phyloP scores from a whole-genome alignment of 2,797 vertebrate genomes.

The Sparidentex hasta region DNA sequence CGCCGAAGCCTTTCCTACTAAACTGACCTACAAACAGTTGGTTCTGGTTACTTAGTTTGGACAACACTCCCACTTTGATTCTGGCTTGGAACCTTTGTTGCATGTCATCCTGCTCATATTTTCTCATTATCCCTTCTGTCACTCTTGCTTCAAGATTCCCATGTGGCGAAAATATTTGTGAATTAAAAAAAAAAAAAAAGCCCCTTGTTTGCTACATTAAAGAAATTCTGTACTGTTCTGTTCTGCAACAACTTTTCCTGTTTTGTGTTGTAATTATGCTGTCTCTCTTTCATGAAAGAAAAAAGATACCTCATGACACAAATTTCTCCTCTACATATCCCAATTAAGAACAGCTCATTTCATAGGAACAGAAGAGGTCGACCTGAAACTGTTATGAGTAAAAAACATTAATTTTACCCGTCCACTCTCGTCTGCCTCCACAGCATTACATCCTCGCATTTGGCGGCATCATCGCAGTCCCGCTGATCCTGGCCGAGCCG shows the following conservation, averaged over 20 bases:
- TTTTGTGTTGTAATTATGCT: background rate
- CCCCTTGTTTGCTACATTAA: background rate
- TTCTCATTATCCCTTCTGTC: background rate
- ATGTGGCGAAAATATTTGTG: background rate
- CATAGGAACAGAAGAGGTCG: background rate
- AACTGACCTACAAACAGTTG: background rate
- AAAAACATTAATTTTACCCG: background rate
- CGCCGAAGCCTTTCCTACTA: background rate
- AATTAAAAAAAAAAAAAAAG: background rate
- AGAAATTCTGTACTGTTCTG: background rate
- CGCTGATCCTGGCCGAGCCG: conserved; percentile 87
- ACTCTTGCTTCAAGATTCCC: background rate
- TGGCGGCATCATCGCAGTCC: conserved; percentile 87
- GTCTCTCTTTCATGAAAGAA: background rate
- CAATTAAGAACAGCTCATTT: background rate
- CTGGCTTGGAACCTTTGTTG: background rate
- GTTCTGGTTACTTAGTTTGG: too few relatives aligned
- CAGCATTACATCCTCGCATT: conserved; percentile 90
- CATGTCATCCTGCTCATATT: background rate
- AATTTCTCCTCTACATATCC: background rate
- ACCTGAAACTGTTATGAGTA: background rate
- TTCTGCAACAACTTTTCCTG: background rate
- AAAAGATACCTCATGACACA: background rate
- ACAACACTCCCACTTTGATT: too few relatives aligned
- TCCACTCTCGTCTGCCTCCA: background rate